Percentiles rank a stretch among this genome's conserved stretches.
phyloP scores from a whole-genome alignment of 1,140 invertebrate species.

The Thrips palmi region DNA sequence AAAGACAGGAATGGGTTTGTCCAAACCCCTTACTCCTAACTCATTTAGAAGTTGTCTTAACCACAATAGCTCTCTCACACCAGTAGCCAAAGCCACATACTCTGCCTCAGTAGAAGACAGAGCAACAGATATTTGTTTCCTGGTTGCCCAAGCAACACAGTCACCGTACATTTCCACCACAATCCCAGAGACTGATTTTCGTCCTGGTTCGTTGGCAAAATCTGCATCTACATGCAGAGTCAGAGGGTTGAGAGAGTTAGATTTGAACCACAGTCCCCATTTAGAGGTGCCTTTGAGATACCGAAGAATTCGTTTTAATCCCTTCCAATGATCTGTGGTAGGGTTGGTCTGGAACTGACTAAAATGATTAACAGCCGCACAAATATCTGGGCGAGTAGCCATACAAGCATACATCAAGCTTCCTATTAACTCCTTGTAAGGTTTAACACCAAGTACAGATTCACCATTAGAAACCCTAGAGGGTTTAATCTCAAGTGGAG shows the following conservation, averaged over 20 bases:
- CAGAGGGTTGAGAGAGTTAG: background rate
- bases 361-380: slow-evolving; percentile 12
- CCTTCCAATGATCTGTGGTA: slow-evolving; percentile 9
- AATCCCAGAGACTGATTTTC: slow-evolving; percentile 22
- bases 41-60: no score
- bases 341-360: slow-evolving; percentile 15
- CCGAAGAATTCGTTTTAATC: slow-evolving; percentile 8
- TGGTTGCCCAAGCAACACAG: slow-evolving; percentile 22
- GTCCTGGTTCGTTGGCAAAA: slow-evolving; percentile 19
- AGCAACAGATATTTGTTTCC: slow-evolving; percentile 25
- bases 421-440: no score
- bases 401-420: slow-evolving; percentile 17
- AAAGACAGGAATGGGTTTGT: no score
- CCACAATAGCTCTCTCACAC: no score
- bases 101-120: slow-evolving; percentile 28
- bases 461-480: slow-evolving; percentile 12
- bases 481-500: slow-evolving; percentile 20
- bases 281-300: slow-evolving; percentile 10
- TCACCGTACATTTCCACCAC: slow-evolving; percentile 19
- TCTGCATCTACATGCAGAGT: slow-evolving; percentile 22
- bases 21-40: no score
- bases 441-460: no score
- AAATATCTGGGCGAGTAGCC: slow-evolving; percentile 18
- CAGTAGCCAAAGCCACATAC: slow-evolving; percentile 9
- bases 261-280: slow-evolving; percentile 3